These are phyloP conservation scores for Monopterus albus DNA, from an alignment of 2,113 vertebrate genomes.

Conservation along the genomic window DNA sequence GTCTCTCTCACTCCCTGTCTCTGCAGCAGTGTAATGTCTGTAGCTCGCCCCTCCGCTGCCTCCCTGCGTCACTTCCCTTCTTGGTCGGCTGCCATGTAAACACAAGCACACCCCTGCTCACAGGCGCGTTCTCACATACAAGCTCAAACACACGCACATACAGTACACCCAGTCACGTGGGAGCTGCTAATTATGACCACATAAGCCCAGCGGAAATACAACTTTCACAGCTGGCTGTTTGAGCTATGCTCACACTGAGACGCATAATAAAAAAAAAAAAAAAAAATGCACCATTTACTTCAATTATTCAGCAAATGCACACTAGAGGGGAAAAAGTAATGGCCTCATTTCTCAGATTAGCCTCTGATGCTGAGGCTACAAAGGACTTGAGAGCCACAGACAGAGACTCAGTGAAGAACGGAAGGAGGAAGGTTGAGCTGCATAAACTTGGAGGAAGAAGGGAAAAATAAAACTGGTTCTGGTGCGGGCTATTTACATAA, in stretches of 20 bases:
- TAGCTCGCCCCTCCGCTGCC: slow-evolving; percentile 28
- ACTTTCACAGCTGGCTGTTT: slow-evolving; percentile 68
- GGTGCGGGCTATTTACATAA: neutral
- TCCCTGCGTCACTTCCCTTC: slow-evolving; percentile 80
- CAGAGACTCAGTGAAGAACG: neutral
- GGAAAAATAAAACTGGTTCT: neutral
- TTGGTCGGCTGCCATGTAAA: slow-evolving; percentile 73
- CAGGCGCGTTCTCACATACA: slow-evolving; percentile 47
- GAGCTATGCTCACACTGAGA: slow-evolving; percentile 17
- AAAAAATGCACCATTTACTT: slow-evolving; percentile 19
- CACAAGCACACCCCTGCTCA: slow-evolving; percentile 66
- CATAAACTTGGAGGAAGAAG: neutral
- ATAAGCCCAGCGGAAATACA: slow-evolving; percentile 67
- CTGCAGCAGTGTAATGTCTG: neutral
- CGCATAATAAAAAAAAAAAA: neutral
- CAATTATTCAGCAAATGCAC: slow-evolving; percentile 39
- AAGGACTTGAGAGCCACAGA: neutral
- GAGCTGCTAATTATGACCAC: slow-evolving; percentile 69
- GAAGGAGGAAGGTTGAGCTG: slow-evolving; percentile 4
- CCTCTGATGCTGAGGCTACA: slow-evolving; percentile 11
- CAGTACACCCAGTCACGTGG: slow-evolving; percentile 58
- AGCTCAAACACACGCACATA: slow-evolving; percentile 46
- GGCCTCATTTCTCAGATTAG: slow-evolving; percentile 39
- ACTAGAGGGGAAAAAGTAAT: slow-evolving; percentile 5
- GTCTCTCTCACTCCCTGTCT: slow-evolving; percentile 29